These are phyloP conservation scores for Drosophila kepulauana DNA, from an alignment of 1,140 invertebrate genomes.

Conservation along the genomic window DNA sequence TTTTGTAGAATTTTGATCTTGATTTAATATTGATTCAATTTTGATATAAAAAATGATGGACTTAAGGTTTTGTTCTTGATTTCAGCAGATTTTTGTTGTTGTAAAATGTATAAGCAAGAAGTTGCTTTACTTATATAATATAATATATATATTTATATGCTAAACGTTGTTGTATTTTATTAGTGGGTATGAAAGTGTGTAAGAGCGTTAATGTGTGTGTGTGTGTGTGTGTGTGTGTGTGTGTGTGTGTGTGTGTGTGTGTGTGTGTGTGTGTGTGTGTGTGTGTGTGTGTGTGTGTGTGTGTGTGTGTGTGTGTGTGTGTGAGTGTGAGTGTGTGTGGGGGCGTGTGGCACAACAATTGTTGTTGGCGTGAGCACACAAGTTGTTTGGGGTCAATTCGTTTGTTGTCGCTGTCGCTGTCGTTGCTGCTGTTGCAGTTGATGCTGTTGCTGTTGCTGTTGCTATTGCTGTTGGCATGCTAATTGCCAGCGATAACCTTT, in stretches of 20 bases:
- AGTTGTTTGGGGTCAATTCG: constrained; percentile 22
- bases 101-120: no score
- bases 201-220: no score
- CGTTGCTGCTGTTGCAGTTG: constrained; percentile 1
- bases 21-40: no score
- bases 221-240: background rate
- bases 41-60: no score
- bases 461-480: constrained; percentile 46
- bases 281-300: background rate
- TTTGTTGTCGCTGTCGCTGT: constrained; percentile 7
- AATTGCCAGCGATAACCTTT: constrained; percentile 60
- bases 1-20: no score
- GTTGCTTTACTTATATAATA: no score
- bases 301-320: background rate
- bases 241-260: background rate
- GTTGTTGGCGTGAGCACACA: constrained; percentile 9
- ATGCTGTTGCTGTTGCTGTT: constrained; percentile 10
- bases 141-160: no score
- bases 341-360: background rate
- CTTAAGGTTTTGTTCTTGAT: no score
- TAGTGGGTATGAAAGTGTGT: background rate
- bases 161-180: no score
- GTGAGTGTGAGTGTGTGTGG: background rate
- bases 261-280: constrained; percentile 3
- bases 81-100: no score